phyloP scores from a whole-genome alignment of 2,797 vertebrate species.

The Amniataba percoides region DNA sequence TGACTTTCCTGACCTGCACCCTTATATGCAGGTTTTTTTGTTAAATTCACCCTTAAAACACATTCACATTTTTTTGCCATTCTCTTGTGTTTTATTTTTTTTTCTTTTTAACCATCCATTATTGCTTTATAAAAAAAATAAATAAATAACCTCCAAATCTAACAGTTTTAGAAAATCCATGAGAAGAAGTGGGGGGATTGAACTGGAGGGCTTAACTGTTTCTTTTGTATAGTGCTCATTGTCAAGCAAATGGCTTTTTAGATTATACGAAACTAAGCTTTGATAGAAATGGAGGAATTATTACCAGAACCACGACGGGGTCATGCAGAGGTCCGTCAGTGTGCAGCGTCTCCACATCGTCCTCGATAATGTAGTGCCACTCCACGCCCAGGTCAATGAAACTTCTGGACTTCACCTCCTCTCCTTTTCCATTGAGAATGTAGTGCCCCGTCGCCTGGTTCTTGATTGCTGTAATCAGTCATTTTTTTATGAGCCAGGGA shows the following conservation, averaged over 20 bases:
- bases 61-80: neutral
- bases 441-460: conserved; percentile 98
- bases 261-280: fast-evolving
- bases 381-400: conserved; percentile 97
- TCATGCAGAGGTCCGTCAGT: conserved; percentile 95
- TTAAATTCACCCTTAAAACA: neutral
- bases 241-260: neutral
- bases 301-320: conserved; percentile 95
- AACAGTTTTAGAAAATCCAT: neutral
- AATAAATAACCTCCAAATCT: too few relatives aligned
- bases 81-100: neutral
- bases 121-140: neutral
- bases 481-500: conserved; percentile 47
- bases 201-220: neutral
- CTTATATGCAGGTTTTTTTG: neutral
- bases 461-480: conserved; percentile 91
- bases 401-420: conserved; percentile 89
- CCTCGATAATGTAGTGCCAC: conserved; percentile 95
- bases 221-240: neutral
- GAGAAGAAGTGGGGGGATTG: neutral
- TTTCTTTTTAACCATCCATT: too few relatives aligned
- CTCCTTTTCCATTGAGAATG: conserved; percentile 95
- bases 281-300: conserved; percentile 8
- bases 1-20: neutral
- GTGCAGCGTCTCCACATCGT: conserved; percentile 91